Base-by-base conservation (phyloP, 2,113 vertebrate species). In the Plecotus auritus region DNA sequence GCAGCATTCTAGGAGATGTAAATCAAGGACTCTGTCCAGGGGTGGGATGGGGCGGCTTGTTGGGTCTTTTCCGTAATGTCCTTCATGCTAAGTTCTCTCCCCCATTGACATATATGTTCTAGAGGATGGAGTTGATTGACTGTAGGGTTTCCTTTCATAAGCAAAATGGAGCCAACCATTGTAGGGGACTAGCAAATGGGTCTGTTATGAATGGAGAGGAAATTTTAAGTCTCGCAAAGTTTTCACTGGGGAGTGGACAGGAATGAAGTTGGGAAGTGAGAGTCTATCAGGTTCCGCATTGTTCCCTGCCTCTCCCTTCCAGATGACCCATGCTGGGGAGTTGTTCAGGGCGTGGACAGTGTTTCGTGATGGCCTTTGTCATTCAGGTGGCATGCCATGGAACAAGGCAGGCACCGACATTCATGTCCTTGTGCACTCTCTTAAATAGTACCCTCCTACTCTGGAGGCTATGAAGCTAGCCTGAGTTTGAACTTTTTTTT, bases 401-500 rank as follows among this genome's bases (percentile, higher is more conserved):
- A 94, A 61, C 3, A 32, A 93, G 1, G 37, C 0, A 20, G 61
- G 51, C 76, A 85, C 69, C 4, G 0, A 16, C 69, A 66, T 10
- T 0, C 32, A 45, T 56, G 47, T 74, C 37, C 70, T 56, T n/a
- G 35, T 0, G 0, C 88, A 66, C 91, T 96, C 40, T 85, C 16
- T 95, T 91, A 94, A 91, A 88, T n/a, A 7, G 82, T 56, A 84
- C 85, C 95, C 47, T 97, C 84, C 40, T 12, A 18, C 89, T 96
- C 42, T 73, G 92, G 72, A 85, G 83, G 78, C 81, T 70, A 26
- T 89, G 93, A 96, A 88, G 81, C 82, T 49, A 77, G 61, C 32
- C 77, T 69, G 59, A 92, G 77, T 78, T 90, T 91, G 40, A 95
- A 78, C 78, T 67, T 91, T 67, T 91, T 76, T 95, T 93, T 64